Evolutionary conservation across 2,888 invertebrate species (phyloP).

Genomic region (Flabesymbios commensalis): DNA sequence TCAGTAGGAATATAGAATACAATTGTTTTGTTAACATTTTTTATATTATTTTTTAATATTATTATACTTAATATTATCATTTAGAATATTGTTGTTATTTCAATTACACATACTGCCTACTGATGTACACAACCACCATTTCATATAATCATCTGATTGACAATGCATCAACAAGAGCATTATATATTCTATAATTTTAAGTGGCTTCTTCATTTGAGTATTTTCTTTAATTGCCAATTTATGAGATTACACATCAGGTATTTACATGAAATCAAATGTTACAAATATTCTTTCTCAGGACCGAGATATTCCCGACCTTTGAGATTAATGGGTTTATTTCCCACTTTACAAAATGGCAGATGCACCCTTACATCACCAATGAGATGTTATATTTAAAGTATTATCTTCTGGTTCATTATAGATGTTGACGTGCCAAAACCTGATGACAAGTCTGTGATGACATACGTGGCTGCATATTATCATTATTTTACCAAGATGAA

Average conservation of each 20-base stretch:
- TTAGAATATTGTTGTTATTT: too few species aligned
- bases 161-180: too few species aligned
- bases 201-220: too few species aligned
- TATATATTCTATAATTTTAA: too few species aligned
- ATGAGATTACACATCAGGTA: too few species aligned
- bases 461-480: constrained; percentile 98
- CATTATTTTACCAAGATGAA: constrained; percentile 99
- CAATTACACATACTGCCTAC: too few species aligned
- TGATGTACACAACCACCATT: too few species aligned
- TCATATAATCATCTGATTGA: too few species aligned
- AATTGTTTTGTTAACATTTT: neutral
- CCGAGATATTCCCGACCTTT: neutral
- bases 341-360: too few species aligned
- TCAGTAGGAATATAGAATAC: constrained; percentile 43
- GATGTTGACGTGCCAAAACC: constrained; percentile 92
- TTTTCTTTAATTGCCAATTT: too few species aligned
- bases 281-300: neutral
- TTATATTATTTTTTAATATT: neutral
- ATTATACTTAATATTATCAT: too few species aligned
- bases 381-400: neutral
- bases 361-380: too few species aligned
- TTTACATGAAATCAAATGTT: neutral
- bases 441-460: constrained; percentile 98
- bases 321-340: neutral
- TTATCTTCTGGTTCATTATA: constrained; percentile 54